Base-by-base conservation (phyloP, 2,797 vertebrate species). In the Aeoliscus strigatus region DNA sequence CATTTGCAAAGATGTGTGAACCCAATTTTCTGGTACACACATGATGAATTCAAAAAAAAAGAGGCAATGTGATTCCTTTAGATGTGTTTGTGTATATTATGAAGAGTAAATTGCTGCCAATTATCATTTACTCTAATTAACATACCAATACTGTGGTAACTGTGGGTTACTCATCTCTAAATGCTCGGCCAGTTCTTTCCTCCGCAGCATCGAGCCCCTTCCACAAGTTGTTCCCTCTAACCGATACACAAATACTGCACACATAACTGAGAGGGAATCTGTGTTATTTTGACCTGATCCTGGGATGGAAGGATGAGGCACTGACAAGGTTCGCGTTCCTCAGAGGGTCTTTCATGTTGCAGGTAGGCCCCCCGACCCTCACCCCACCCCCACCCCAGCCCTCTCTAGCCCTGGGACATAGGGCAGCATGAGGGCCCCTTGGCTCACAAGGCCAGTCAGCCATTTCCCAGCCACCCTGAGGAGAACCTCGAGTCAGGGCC, bases 401-500 rank as follows among this genome's bases (percentile, higher is more conserved):
- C n/a, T n/a, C 18, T 57, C 35, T 51, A 61, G 77, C 64, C 55
- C 56, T 51, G 62, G 73, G 74, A 75, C 72, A 51, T 13, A 30
- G 73, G 70, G 62, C 60, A 54, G 49, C 48, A 39, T 32, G 37
- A 70, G 64, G 62, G 60, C 63, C 77, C 66, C 71, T 46, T 60
- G 76, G 71, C 72, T 56, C 63, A 81, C 76, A 86, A 76, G 75
- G 70, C 69, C 61, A 75, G 46, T 54, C 60, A 65, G 55, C 66
- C 49, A 57, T 75, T 83, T 84, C 75, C 72, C 76, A 83, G 62
- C 77, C 80, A 79, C 78, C 77, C 78, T 75, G 66, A 59, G 17
- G 70, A 78, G 77, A 81, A 58, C 57, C 70, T 66, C 52, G 66
- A 70, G 79, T 80, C 67, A 81, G 57, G 80, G 74, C 86, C 88